Evolutionary conservation across 2,113 vertebrate genomes (phyloP).

Genomic region (Strix uralensis): DNA sequence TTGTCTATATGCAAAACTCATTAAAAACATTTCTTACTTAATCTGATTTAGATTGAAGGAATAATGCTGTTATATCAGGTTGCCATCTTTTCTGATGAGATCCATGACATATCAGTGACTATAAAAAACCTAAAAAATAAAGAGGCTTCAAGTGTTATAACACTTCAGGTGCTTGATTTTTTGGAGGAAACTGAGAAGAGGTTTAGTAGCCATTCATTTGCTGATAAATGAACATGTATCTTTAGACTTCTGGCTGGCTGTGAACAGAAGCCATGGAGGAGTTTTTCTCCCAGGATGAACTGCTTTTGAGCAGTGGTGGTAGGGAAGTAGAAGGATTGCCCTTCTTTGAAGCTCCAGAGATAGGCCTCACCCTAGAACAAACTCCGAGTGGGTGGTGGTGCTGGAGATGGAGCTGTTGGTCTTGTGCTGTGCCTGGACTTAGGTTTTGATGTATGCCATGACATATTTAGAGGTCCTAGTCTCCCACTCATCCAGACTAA

Average conservation of each 20-base stretch:
- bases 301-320: not conserved
- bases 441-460: not conserved
- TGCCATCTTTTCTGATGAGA: not conserved
- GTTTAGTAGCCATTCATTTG: not conserved
- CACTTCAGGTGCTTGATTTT: not conserved
- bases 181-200: not conserved
- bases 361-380: not conserved
- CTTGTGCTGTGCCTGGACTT: not conserved
- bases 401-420: not conserved
- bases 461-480: not conserved
- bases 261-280: not conserved
- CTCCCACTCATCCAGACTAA: not conserved
- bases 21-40: not conserved
- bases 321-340: not conserved
- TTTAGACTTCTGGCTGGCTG: not conserved
- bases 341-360: not conserved
- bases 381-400: not conserved
- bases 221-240: not conserved
- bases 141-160: not conserved
- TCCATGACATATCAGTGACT: not conserved
- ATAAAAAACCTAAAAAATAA: not conserved
- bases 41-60: not conserved
- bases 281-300: not conserved
- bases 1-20: not conserved
- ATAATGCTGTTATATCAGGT: not conserved